Percentiles rank a stretch among this genome's conserved stretches.
These are phyloP conservation scores for Mimumesa dahlbomi DNA, from an alignment of 2,888 invertebrate genomes.

Conservation along the genomic window DNA sequence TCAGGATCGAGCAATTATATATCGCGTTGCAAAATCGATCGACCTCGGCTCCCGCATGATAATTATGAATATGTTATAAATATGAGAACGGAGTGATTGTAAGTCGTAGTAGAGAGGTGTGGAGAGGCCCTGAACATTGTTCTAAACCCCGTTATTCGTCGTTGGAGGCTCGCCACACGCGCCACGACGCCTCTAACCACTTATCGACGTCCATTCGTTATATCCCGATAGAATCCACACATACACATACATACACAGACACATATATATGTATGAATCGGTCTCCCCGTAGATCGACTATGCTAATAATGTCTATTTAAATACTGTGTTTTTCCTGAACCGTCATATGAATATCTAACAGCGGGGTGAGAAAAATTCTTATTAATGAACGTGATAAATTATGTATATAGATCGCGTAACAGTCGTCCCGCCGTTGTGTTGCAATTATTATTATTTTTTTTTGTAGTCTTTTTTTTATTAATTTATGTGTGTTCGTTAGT, in stretches of 20 bases:
- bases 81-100: conserved; percentile 76
- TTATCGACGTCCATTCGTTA: conserved; percentile 18
- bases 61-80: conserved; percentile 79
- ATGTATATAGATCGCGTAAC: conserved; percentile 30
- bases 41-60: conserved; percentile 75
- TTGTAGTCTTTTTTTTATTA: neutral
- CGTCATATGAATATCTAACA: neutral
- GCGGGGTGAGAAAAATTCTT: conserved; percentile 18
- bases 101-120: conserved; percentile 48
- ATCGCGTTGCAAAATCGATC: conserved; percentile 75
- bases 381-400: conserved; percentile 14
- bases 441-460: neutral
- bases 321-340: conserved; percentile 48
- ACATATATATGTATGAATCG: neutral
- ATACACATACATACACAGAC: neutral
- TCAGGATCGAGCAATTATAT: conserved; percentile 39
- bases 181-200: conserved; percentile 38
- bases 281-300: conserved; percentile 42
- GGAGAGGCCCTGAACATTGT: conserved; percentile 67
- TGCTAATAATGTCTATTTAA: conserved; percentile 66
- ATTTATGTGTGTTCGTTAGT: too few species aligned
- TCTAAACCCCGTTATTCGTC: conserved; percentile 69
- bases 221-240: conserved; percentile 5
- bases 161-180: conserved; percentile 71
- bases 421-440: neutral